phyloP scores from a whole-genome alignment of 92 coral and sea anemone species.

The Bergia sp. region DNA sequence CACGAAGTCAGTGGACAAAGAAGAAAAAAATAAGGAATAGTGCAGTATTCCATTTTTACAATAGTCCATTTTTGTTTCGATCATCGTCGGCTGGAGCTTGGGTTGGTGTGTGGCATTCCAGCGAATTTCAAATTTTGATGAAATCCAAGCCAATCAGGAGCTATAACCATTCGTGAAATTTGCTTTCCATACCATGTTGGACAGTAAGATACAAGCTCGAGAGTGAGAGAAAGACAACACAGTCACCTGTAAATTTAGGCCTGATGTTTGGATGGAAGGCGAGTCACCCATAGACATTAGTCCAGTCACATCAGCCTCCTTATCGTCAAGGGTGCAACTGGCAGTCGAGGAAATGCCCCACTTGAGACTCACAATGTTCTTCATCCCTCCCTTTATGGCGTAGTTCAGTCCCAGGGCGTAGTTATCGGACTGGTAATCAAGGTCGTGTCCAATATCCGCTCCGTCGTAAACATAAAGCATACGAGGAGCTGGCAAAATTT shows the following conservation, averaged over 20 bases:
- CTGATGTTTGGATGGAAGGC: conserved; percentile 81
- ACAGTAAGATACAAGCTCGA: too few species aligned
- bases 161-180: too few species aligned
- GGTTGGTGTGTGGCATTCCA: too few species aligned
- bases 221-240: not conserved
- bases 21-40: too few species aligned
- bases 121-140: too few species aligned
- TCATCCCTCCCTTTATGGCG: conserved; percentile 56
- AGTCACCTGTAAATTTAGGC: conserved; percentile 51
- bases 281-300: conserved; percentile 86
- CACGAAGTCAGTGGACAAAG: too few species aligned
- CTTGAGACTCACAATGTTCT: conserved; percentile 67
- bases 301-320: conserved; percentile 77
- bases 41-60: too few species aligned
- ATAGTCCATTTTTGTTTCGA: too few species aligned
- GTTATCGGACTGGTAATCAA: conserved; percentile 79
- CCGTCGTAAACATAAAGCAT: conserved; percentile 86
- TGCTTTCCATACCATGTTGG: too few species aligned
- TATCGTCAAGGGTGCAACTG: conserved; percentile 74
- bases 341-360: conserved; percentile 86
- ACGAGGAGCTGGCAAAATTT: conserved; percentile 53
- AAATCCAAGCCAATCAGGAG: too few species aligned
- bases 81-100: too few species aligned
- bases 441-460: conserved; percentile 59
- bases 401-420: conserved; percentile 80